A percentile compares a stretch with the other conserved stretches of the same genome.
Evolutionary conservation across 2,113 vertebrate species (phyloP).

Genomic region (Boleophthalmus pectinirostris): DNA sequence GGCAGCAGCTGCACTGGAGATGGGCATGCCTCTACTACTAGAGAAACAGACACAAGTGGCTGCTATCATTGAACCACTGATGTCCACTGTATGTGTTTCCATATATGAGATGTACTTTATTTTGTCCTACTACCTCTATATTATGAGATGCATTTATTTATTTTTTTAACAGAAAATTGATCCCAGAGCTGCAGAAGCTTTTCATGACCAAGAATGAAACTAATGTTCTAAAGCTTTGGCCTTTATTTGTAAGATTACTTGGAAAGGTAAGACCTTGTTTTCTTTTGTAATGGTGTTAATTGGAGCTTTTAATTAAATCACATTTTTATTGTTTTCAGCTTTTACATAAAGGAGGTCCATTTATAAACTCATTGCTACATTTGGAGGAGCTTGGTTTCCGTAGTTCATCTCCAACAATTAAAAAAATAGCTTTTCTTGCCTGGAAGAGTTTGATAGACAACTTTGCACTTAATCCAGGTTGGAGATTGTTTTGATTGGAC

Average conservation of each 20-base stretch:
- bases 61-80: slow-evolving; percentile 87
- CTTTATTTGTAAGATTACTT: slow-evolving; percentile 90
- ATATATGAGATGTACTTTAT: background rate
- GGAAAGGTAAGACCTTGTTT: slow-evolving; percentile 84
- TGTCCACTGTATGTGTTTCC: slow-evolving; percentile 87
- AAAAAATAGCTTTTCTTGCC: slow-evolving; percentile 98
- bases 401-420: slow-evolving; percentile 88
- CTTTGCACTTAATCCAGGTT: slow-evolving; percentile 95
- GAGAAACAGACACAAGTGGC: slow-evolving; percentile 88
- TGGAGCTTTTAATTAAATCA: background rate
- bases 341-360: slow-evolving; percentile 91
- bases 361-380: slow-evolving; percentile 94
- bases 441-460: slow-evolving; percentile 99
- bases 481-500: background rate
- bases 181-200: slow-evolving; percentile 91
- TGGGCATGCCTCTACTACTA: slow-evolving; percentile 90
- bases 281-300: background rate
- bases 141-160: background rate
- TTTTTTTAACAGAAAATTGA: slow-evolving; percentile 83
- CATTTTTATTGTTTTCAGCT: slow-evolving; percentile 69
- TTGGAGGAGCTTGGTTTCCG: slow-evolving; percentile 96
- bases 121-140: background rate
- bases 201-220: slow-evolving; percentile 92
- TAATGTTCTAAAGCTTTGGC: slow-evolving; percentile 95
- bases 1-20: slow-evolving; percentile 89